Percentiles rank a stretch among this genome's conserved stretches.
These are phyloP conservation scores for Pteropus alecto DNA, from an alignment of 2,113 vertebrate genomes.

Conservation along the genomic window DNA sequence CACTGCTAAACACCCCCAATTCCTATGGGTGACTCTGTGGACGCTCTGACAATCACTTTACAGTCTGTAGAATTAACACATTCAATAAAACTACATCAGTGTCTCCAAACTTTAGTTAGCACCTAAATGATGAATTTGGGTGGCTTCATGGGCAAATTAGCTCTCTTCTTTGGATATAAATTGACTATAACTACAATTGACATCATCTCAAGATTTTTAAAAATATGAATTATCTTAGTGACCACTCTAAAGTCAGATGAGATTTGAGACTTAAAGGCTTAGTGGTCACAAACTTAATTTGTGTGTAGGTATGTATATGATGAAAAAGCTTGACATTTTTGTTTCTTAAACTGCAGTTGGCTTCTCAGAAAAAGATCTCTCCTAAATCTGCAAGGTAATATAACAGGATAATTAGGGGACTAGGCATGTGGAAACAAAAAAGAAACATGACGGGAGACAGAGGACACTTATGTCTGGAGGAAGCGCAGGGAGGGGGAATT, in stretches of 20 bases:
- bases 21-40: background rate
- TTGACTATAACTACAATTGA: background rate
- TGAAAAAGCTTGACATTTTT: background rate
- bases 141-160: background rate
- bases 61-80: background rate
- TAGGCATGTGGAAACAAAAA: background rate
- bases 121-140: background rate
- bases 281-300: background rate
- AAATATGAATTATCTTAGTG: background rate
- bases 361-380: background rate
- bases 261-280: background rate
- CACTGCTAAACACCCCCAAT: background rate
- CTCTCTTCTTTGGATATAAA: background rate
- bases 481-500: background rate
- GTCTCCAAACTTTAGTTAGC: background rate
- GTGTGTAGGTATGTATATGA: background rate
- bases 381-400: background rate
- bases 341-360: background rate
- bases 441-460: background rate
- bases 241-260: background rate
- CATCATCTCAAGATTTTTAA: background rate
- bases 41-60: background rate
- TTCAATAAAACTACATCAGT: background rate
- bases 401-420: background rate
- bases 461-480: background rate